These are phyloP conservation scores for Ara ararauna DNA, from an alignment of 2,797 vertebrate species.

Conservation along the genomic window DNA sequence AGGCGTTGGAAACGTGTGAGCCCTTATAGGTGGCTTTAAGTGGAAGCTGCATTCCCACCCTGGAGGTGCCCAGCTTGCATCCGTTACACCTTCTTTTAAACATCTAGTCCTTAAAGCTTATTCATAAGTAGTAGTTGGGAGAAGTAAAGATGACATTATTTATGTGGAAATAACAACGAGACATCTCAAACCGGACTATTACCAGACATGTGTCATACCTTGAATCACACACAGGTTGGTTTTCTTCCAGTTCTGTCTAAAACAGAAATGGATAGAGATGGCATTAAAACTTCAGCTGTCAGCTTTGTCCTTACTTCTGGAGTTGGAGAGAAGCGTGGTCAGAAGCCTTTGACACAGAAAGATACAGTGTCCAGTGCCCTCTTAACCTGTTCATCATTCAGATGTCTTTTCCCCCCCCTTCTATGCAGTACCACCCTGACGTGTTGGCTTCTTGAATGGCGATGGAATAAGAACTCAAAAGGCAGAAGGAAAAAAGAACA, in stretches of 20 bases:
- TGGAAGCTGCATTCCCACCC: background rate
- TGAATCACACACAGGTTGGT: background rate
- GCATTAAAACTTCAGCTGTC: background rate
- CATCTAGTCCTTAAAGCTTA: background rate
- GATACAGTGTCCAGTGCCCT: too few relatives aligned
- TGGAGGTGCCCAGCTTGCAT: background rate
- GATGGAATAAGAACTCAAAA: background rate
- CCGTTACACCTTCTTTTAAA: background rate
- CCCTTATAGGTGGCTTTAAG: background rate
- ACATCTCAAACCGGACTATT: background rate
- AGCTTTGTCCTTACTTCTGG: background rate
- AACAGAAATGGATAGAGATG: background rate
- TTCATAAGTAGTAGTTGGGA: background rate
- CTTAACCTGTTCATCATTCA: background rate
- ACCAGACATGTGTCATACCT: accelerated
- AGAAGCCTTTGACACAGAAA: background rate
- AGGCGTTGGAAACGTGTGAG: background rate
- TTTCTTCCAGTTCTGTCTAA: background rate
- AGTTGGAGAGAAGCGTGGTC: background rate
- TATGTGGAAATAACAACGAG: background rate
- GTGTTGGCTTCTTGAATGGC: background rate
- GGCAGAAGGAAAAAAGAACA: background rate
- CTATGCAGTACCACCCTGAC: background rate
- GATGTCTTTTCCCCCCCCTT: background rate
- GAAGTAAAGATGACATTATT: background rate